Evolutionary conservation across 1,140 invertebrate species (phyloP), one percentile per base, ranked within the genome.

Genomic region (Drosophila pruinosa): DNA sequence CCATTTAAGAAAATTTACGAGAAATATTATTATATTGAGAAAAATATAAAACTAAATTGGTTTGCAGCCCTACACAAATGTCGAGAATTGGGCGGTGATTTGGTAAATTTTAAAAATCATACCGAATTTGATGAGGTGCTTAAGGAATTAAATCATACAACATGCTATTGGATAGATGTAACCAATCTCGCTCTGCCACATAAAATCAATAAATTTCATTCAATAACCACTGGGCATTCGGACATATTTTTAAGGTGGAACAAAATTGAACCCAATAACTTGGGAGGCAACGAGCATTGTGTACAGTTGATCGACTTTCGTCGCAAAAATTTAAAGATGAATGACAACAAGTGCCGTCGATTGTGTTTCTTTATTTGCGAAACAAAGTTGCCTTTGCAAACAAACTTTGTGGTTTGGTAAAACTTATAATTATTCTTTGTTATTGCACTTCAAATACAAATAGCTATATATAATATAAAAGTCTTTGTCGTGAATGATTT

Each of bases 11-110:
- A 36, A 21, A 26, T 34, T 1, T 34, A 17, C 0, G 15, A 5
- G 0, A 73, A 62, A 24, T 73, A 62, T 41, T 73, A 52, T 15
- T 70, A 62, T 36, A 62, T 73, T n/a, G 64, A 69, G 12, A 19
- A 1, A 3, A 10, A 22, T 0, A 19, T 17, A 4, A 0, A 0
- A 0, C 0, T 61, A 1, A 45, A 21, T 14, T 74, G 67, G 72
- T 64, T 34, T 26, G 17, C 0, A 17, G 72, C 58, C 3, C 0
- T 70, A 15, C 53, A 54, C 22, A 48, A 17, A 8, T 74, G 67
- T 24, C 67, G 14, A 0, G 2, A 48, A 26, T 10, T 58, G 14
- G 72, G 67, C 2, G 47, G 28, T 1, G 15, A 71, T 43, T 50
- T 74, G 28, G 28, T 56, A 4, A 22, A 28, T 21, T 48, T 57